Evolutionary conservation across 1,140 invertebrate genomes (phyloP).

Genomic region (Luehdorfia chinensis): DNA sequence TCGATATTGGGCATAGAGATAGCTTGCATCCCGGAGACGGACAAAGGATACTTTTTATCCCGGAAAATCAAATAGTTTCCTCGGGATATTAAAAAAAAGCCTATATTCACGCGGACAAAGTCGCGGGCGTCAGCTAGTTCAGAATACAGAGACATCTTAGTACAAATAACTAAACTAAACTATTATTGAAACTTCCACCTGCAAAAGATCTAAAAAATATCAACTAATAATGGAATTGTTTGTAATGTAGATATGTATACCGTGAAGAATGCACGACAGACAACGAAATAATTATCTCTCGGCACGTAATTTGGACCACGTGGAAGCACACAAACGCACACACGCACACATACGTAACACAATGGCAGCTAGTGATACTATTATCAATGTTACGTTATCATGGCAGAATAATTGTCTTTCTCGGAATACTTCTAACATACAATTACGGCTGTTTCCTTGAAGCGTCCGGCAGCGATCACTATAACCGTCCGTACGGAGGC

Average conservation of each 20-base stretch:
- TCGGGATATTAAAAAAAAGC: no score
- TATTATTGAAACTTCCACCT: no score
- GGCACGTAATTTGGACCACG: slow-evolving; percentile 1
- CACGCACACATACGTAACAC: slow-evolving; percentile 23
- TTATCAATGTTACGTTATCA: slow-evolving; percentile 57
- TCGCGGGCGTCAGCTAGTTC: no score
- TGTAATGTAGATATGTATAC: background rate
- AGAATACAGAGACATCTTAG: no score
- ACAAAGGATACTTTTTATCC: no score
- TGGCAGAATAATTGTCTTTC: slow-evolving; percentile 44
- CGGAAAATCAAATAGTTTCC: no score
- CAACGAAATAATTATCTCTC: background rate
- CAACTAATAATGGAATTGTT: background rate
- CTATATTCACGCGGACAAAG: no score
- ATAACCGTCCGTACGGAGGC: slow-evolving; percentile 32
- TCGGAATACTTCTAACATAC: slow-evolving; percentile 41
- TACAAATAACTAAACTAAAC: no score
- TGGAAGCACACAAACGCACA: slow-evolving; percentile 18
- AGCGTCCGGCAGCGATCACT: slow-evolving; percentile 37
- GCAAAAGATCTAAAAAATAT: no score
- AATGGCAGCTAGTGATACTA: slow-evolving; percentile 52
- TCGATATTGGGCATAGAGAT: no score
- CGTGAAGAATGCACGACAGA: background rate
- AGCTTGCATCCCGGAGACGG: no score
- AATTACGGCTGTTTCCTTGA: slow-evolving; percentile 60